Evolutionary conservation across 2,888 invertebrate genomes (phyloP), one percentile per base, ranked within the genome.

Genomic region (Cyaniris semiargus): DNA sequence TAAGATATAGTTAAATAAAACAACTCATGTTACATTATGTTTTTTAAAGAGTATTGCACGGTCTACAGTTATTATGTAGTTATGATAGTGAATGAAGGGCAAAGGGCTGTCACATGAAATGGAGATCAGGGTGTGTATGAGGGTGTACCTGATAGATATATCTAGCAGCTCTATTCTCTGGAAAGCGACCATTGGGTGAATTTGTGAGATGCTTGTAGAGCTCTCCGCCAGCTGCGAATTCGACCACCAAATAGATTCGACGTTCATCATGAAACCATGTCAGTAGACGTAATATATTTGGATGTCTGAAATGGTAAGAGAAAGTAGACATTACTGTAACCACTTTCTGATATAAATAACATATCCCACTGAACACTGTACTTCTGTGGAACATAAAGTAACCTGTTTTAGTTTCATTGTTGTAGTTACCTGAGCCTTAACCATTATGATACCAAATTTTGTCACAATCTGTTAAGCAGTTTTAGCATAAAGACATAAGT

Each of bases 211-310:
- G 95, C 86, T 96, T 96, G 90, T 97, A 98, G 0, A 99, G 90
- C 87, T 98, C 98, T 10, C 98, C 98, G 71, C 96, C 95, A 0
- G 96, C 96, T 3, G 98, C 98, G 91, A 96, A 97, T 90, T 99
- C 98, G 53, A 99, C 92, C 0, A 98, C 97, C 44, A 99, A 92
- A 89, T 97, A 99, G 71, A 99, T 97, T 60, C 97, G 95, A 23
- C 95, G 95, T 27, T 96, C 96, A 88, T 98, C 98, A 86, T 98
- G 97, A 86, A 99, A 99, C 95, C 98, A 98, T 2, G 97, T 97
- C 79, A 96, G 95, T 78, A 99, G 89, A 3, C 97, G 95, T 31
- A 99, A 91, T 82, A 98, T 97, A 86, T 99, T 96, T 4, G 97
- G 97, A 90, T 99, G 99, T 82, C 97, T 97, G 88, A 56, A 91